Conservation (phyloP, 2,888 invertebrate genomes). For the Sicus ferrugineus region DNA sequence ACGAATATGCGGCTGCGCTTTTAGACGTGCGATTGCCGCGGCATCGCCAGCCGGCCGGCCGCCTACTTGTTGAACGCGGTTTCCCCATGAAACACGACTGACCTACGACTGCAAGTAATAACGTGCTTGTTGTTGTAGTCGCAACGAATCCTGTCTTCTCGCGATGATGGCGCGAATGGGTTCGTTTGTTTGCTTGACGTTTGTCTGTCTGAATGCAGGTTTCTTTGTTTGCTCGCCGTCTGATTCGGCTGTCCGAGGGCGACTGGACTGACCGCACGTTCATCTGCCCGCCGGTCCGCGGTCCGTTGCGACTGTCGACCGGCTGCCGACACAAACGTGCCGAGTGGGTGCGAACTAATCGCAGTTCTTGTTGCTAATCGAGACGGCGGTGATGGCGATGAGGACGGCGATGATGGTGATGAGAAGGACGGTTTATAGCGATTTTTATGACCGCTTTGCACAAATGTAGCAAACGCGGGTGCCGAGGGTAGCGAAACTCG, state of each 20-base stretch:
- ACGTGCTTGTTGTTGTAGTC: neutral
- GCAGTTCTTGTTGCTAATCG: too few species aligned
- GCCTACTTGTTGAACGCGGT: constrained; percentile 1
- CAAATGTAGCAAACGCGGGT: constrained; percentile 33
- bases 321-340: neutral
- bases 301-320: neutral
- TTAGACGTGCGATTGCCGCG: neutral
- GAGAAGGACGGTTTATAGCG: constrained; percentile 56
- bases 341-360: constrained; percentile 24
- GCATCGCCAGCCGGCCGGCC: too few species aligned
- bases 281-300: neutral
- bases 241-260: neutral
- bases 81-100: too few species aligned
- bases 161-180: neutral
- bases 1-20: neutral
- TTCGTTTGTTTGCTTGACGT: neutral
- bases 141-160: neutral
- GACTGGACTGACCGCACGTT: too few species aligned
- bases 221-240: neutral
- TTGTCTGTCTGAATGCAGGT: too few species aligned
- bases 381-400: neutral
- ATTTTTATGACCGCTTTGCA: constrained; percentile 59
- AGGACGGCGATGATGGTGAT: constrained; percentile 1
- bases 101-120: too few species aligned
- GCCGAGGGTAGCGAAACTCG: neutral